A percentile compares a stretch with the other conserved stretches of the same genome.
phyloP scores from a whole-genome alignment of 2,797 vertebrate genomes.

The Prunella strophiata region DNA sequence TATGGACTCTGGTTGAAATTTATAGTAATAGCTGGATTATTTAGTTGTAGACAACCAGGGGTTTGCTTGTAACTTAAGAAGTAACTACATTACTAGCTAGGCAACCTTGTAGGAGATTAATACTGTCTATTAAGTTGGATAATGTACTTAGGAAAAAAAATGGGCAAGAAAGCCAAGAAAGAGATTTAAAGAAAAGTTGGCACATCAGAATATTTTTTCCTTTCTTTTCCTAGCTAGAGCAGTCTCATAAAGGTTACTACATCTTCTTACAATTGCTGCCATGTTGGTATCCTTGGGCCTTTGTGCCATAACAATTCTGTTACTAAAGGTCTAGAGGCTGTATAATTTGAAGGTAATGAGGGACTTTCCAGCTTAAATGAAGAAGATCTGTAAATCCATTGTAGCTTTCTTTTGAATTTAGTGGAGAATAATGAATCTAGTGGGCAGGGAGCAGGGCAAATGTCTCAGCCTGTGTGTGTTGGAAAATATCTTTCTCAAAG shows the following conservation, averaged over 20 bases:
- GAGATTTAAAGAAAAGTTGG: neutral
- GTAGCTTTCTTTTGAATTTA: neutral
- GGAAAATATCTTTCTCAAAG: neutral
- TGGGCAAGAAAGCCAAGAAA: neutral
- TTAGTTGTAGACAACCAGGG: neutral
- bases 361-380: neutral
- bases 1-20: neutral
- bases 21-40: neutral
- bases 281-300: neutral
- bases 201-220: neutral
- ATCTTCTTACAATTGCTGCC: neutral
- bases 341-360: neutral
- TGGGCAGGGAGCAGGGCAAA: neutral
- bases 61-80: neutral
- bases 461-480: neutral
- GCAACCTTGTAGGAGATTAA: fast-evolving
- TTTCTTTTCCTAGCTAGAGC: neutral
- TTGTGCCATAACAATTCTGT: neutral
- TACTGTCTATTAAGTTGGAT: neutral
- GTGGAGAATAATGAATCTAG: neutral
- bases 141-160: neutral
- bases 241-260: neutral
- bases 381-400: neutral
- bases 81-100: neutral
- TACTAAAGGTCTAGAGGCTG: neutral